Percentiles rank a stretch among this genome's conserved stretches.
These are phyloP conservation scores for Nemopilema nomurai DNA, from an alignment of 30 jellyfish, hydroid and myxozoan species.

Conservation along the genomic window DNA sequence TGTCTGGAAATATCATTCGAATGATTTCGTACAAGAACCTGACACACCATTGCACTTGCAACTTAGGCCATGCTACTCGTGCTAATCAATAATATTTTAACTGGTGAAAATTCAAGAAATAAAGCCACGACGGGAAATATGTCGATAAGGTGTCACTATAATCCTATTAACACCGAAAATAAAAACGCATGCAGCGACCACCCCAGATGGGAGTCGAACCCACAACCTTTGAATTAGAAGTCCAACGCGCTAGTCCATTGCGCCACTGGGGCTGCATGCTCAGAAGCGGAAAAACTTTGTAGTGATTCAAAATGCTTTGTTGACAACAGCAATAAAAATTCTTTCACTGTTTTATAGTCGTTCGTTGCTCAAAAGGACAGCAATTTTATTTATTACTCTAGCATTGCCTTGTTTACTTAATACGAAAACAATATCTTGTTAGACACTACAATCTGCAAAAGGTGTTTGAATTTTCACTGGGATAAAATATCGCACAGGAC, in stretches of 20 bases:
- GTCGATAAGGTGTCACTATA: not conserved
- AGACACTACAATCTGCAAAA: no score
- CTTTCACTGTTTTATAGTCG: not conserved
- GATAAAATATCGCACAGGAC: no score
- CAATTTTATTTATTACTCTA: no score
- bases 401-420: no score
- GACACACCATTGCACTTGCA: no score
- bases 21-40: no score
- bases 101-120: not conserved
- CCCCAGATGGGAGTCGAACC: constrained; percentile 90
- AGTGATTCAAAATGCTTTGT: not conserved
- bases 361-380: not conserved
- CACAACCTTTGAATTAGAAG: constrained; percentile 81
- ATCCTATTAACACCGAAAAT: not conserved
- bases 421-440: no score
- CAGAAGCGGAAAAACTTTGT: not conserved
- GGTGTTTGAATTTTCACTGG: no score
- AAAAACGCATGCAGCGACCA: constrained; percentile 60
- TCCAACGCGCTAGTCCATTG: constrained; percentile 88
- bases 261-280: constrained; percentile 86
- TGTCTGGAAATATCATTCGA: no score
- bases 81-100: no score
- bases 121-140: no score
- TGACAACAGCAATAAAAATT: not conserved
- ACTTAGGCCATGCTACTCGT: no score